Evolutionary conservation across 2,888 invertebrate species (phyloP).

Genomic region (Coenonympha arcania): DNA sequence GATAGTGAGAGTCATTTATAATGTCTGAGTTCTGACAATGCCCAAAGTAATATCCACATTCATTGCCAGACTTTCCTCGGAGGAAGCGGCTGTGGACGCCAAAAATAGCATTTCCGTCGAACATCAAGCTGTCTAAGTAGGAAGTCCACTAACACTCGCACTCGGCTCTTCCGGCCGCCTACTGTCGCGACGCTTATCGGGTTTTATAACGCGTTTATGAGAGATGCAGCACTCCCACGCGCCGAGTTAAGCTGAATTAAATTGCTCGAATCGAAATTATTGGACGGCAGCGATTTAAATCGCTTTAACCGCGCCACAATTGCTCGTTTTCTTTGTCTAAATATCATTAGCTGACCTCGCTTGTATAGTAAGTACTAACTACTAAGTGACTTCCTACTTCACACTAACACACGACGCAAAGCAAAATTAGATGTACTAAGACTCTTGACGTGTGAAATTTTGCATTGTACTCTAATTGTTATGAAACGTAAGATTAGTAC

Average conservation of each 20-base stretch:
- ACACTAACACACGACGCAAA: too few relatives aligned
- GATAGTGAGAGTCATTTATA: too few relatives aligned
- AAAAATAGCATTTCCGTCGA: constrained; percentile 72
- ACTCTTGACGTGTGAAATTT: too few relatives aligned
- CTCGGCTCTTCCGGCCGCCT: constrained; percentile 69
- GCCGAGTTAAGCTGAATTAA: constrained; percentile 65
- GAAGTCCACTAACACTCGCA: constrained; percentile 63
- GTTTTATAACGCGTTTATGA: constrained; percentile 68
- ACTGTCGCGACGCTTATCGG: constrained; percentile 69
- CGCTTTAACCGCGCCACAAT: constrained; percentile 21
- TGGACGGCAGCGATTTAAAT: constrained; percentile 44
- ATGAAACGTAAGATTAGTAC: too few relatives aligned
- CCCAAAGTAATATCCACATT: constrained; percentile 8
- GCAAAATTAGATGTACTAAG: too few relatives aligned
- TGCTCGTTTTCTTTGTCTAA: constrained; percentile 18
- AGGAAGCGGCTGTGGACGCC: constrained; percentile 70
- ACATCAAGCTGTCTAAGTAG: constrained; percentile 64
- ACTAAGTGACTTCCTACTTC: not conserved
- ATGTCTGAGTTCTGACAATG: not conserved
- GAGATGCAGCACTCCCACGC: constrained; percentile 60
- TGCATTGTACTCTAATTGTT: too few relatives aligned
- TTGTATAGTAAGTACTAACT: too few relatives aligned
- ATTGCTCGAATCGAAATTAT: constrained; percentile 55
- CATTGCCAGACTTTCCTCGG: constrained; percentile 60
- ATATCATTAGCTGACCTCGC: constrained; percentile 15